Evolutionary conservation across 1,140 invertebrate species (phyloP), one percentile per base, ranked within the genome.

Genomic region (Heliconius hewitsoni): DNA sequence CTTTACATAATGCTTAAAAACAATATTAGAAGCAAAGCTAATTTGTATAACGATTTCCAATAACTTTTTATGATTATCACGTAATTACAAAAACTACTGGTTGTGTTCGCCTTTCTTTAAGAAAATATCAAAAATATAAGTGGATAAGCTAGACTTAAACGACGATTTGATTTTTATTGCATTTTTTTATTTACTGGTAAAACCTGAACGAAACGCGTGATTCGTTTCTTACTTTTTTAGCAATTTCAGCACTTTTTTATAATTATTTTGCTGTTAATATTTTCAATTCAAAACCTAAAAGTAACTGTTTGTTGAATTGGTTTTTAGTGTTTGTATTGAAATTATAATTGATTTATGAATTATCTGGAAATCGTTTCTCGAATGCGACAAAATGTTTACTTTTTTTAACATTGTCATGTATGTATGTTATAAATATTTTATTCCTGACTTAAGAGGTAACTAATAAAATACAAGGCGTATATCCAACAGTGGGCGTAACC

Each of bases 1-100:
- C 30, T 77, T 83, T 83, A 83, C 77, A 78, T 83, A 83, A 83
- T 42, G 60, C 27, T 78, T 71, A 78, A 75, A 81, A 78, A 81
- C 73, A 46, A 77, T 77, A 77, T 72, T 76, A 66, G 52, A 80
- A 78, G 13, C 30, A 73, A 52, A 70, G 71, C 27, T 81, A 46
- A 73, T 81, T 81, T 77, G 13, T 71, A 77, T 77, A 81, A 74
- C 42, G 72, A 76, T 77, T 76, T 77, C 71, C 72, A 70, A 80
- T 71, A 23, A 55, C 71, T 77, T 81, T 77, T 77, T 77, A 77
- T 76, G 23, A 71, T n/a, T 34, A 78, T 77, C 76, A 60, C 72
- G 72, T 74, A 78, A 74, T 74, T 78, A 74, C 52, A 74, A 74
- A 78, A 78, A 78, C 39, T 50, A 27, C 46, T 8, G 18, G 42